phyloP scores from a whole-genome alignment of 2,797 vertebrate species.

The Melanotaenia maccullochi region DNA sequence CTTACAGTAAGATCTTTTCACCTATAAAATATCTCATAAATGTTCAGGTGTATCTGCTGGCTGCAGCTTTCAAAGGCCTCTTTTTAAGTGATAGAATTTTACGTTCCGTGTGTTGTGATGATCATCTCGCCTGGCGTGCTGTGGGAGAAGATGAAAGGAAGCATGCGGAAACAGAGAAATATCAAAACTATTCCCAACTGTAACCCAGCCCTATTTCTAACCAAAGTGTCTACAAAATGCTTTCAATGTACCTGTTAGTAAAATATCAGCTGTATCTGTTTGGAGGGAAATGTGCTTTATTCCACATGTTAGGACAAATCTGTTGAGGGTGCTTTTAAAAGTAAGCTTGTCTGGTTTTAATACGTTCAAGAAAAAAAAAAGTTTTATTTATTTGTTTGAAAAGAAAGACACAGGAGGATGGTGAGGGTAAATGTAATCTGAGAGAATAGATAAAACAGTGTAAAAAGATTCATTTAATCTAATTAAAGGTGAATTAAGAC shows the following conservation, averaged over 20 bases:
- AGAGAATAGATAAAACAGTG: background rate
- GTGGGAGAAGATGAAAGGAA: background rate
- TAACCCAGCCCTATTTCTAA: background rate
- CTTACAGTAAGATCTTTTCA: background rate
- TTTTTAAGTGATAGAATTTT: background rate
- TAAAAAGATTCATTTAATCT: background rate
- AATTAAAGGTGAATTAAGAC: constrained; percentile 5
- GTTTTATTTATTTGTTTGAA: background rate
- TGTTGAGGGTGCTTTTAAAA: background rate
- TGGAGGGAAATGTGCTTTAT: background rate
- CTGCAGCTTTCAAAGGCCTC: background rate
- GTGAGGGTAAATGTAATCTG: background rate
- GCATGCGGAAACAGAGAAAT: background rate
- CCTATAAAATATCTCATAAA: constrained; percentile 6
- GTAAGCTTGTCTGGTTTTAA: background rate
- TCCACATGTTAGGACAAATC: background rate
- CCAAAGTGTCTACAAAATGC: background rate
- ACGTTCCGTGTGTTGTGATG: background rate
- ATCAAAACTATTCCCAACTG: background rate
- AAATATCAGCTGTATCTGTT: background rate
- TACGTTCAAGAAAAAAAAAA: background rate
- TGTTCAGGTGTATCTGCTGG: background rate
- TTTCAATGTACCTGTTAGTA: background rate
- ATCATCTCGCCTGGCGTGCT: background rate
- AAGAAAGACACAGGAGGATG: background rate